phyloP scores from a whole-genome alignment of 1,140 invertebrate species.

The Formica selysi region DNA sequence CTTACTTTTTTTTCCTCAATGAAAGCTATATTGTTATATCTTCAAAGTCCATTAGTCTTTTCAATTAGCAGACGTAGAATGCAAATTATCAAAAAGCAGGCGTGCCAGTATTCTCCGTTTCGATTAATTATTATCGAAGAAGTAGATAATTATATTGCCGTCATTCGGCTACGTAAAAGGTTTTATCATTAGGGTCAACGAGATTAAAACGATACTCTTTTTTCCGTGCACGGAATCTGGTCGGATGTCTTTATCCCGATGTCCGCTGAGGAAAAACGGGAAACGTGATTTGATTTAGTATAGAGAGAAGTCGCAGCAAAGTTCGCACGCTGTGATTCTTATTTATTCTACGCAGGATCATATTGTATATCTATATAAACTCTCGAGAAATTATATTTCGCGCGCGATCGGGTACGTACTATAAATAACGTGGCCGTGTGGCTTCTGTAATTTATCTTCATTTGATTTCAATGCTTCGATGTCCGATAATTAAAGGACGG shows the following conservation, averaged over 20 bases:
- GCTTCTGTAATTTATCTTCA: conserved; percentile 1
- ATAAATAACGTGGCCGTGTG: conserved; percentile 30
- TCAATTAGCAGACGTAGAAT: not conserved
- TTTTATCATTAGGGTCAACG: conserved; percentile 65
- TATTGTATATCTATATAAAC: conserved; percentile 12
- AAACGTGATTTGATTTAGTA: conserved; percentile 57
- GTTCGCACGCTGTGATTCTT: conserved; percentile 40
- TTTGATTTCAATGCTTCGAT: conserved; percentile 44
- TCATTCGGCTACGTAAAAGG: conserved; percentile 42
- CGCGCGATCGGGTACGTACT: not conserved
- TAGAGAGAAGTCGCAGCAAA: conserved; percentile 38
- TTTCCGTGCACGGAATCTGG: conserved; percentile 24
- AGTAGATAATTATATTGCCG: conserved; percentile 36
- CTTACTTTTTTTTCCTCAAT: not conserved
- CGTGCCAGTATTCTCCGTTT: not conserved
- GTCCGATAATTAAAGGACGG: conserved; percentile 35
- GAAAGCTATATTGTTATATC: not conserved
- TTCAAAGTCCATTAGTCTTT: not conserved
- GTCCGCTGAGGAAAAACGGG: conserved; percentile 48
- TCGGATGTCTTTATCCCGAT: conserved; percentile 44
- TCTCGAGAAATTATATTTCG: conserved; percentile 19
- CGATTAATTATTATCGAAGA: conserved; percentile 47
- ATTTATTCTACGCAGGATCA: conserved; percentile 33
- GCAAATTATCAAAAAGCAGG: no score
- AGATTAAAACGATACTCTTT: conserved; percentile 58